Evolutionary conservation across 2,888 invertebrate species (phyloP).

Genomic region (Ametastegia equiseti): DNA sequence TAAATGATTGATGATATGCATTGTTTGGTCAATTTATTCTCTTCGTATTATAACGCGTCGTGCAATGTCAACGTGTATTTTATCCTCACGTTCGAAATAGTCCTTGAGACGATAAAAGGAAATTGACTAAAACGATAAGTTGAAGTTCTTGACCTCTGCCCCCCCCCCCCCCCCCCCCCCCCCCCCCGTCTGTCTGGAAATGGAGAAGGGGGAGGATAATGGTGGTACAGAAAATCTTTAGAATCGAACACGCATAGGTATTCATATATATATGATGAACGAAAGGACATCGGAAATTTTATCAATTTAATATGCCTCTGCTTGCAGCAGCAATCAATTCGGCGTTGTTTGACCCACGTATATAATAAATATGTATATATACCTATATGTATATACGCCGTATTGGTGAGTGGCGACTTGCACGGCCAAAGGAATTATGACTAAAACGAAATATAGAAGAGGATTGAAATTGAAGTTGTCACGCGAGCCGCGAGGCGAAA

Average conservation of each 20-base stretch:
- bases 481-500: constrained; percentile 38
- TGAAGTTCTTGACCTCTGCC: constrained; percentile 1
- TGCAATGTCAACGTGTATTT: background rate
- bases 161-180: background rate
- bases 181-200: too few relatives aligned
- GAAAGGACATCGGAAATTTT: constrained; percentile 14
- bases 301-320: constrained; percentile 8
- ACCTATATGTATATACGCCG: constrained; percentile 10
- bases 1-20: constrained; percentile 2
- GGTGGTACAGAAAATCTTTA: background rate
- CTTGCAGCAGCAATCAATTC: background rate
- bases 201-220: background rate
- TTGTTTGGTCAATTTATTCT: background rate
- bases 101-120: constrained; percentile 13
- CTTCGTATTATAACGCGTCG: background rate
- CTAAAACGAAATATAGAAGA: background rate
- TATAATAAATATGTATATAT: too few relatives aligned
- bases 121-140: constrained; percentile 5
- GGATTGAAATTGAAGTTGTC: constrained; percentile 33
- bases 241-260: constrained; percentile 26
- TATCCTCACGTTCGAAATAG: background rate
- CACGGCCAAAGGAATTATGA: background rate
- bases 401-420: background rate
- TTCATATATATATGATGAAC: too few relatives aligned
- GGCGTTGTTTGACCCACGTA: constrained; percentile 3